Evolutionary conservation across 1,140 invertebrate genomes (phyloP), one percentile per base, ranked within the genome.

Genomic region (Bombus consobrinus): DNA sequence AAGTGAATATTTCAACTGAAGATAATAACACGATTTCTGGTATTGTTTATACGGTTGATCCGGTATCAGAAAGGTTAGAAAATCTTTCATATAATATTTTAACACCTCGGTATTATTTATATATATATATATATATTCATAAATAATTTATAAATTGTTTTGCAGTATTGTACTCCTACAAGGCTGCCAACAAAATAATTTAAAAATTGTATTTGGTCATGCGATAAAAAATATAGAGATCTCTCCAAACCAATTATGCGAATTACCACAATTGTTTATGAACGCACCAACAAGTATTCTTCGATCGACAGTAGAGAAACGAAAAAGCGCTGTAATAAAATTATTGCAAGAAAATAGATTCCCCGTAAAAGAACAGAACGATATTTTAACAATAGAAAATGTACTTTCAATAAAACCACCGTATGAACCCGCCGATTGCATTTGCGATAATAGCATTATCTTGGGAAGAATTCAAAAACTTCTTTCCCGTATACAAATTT

Each of bases 51-150:
- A 95, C 95, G 0, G 85, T 95, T 12, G 95, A 95, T 85, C 95
- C 95, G 8, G 94, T 95, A 59, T 94, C 95, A 8, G 93, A 95
- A 81, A 95, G 94, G 94, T 95, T 92, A 94, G 91, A 84, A 62
- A 62, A 72, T 39, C 3, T 34, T 72, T 66, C 32, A 32, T 28
- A 57, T 32, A n/a, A 28, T 34, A n/a, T 71, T 37, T 53, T 3
- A 69, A 43, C 22, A 57, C 57, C 9, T 53, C 22, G 47, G 18
- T 71, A 53, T 53, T 22, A 53, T 72, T 59, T 59, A 47, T 64
- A 39, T 32, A 57, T 59, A 47, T 64, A 39, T 32, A 57, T 32
- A 68, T 32, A 68, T n/a, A 3, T 53, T 39, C 57, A 5, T 53
- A 22, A 72, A 81, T 78, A 59, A 74, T 82, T 77, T 72, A 43